Percentiles rank a stretch among this genome's conserved stretches.
Evolutionary conservation across 64 coral and sea anemone genomes (phyloP).

Genomic region (Montipora capricornis): DNA sequence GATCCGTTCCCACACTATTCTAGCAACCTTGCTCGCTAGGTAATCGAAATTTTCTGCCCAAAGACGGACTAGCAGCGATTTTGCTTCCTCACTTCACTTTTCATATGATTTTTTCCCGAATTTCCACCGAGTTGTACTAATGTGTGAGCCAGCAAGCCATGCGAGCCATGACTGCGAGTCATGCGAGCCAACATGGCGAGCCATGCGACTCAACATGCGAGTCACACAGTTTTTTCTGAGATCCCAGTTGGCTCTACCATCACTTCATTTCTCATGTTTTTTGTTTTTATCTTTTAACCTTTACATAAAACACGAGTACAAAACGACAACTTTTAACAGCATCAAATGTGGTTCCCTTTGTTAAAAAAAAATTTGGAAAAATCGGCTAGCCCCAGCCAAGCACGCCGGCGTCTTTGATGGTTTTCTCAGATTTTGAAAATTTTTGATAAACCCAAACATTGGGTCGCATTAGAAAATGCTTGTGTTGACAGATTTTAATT

Average conservation of each 20-base stretch:
- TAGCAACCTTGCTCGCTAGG: not conserved
- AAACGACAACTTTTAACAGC: not conserved
- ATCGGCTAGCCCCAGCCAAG: too few species aligned
- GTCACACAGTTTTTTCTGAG: not conserved
- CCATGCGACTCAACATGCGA: too few species aligned
- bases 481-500: too few species aligned
- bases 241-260: not conserved
- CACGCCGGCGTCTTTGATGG: too few species aligned
- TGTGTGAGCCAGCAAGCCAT: not conserved
- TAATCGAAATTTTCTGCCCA: not conserved
- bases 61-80: not conserved
- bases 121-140: not conserved
- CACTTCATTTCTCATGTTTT: not conserved
- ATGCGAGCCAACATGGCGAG: not conserved
- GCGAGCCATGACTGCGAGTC: not conserved
- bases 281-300: constrained; percentile 9
- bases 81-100: not conserved
- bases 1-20: constrained; percentile 19
- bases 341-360: too few species aligned
- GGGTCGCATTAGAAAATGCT: too few species aligned
- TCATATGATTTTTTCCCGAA: not conserved
- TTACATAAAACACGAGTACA: not conserved
- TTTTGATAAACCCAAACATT: too few species aligned
- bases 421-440: too few species aligned
- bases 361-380: too few species aligned